Conservation (phyloP, 2,888 invertebrate species). For the Drosophila neoperkinsi region DNA sequence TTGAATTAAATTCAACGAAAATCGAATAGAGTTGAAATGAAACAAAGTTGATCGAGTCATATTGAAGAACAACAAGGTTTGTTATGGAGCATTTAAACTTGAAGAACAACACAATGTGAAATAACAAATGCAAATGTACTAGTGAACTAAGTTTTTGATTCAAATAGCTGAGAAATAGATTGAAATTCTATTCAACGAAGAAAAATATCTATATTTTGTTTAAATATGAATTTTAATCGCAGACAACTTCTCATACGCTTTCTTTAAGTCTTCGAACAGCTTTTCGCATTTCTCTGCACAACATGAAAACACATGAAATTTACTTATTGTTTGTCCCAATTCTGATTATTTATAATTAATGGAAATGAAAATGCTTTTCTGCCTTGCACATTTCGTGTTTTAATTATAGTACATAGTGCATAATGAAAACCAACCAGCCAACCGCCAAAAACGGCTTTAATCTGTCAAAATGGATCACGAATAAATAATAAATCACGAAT, state of each 20-base stretch:
- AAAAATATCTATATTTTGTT: neutral
- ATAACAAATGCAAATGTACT: neutral
- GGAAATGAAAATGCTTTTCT: slow-evolving; percentile 3
- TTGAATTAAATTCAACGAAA: slow-evolving; percentile 26
- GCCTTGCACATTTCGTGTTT: neutral
- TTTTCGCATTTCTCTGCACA: neutral
- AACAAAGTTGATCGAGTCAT: neutral
- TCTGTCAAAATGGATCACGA: neutral
- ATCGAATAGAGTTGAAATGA: slow-evolving; percentile 4
- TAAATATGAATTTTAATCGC: neutral
- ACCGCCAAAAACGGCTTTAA: neutral
- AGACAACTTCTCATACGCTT: neutral
- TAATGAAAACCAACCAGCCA: neutral
- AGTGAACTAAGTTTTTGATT: neutral
- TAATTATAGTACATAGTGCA: neutral
- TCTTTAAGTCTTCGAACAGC: neutral
- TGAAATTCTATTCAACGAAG: neutral
- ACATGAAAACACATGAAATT: neutral
- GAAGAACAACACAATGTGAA: neutral
- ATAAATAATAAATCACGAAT: neutral
- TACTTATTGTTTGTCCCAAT: neutral
- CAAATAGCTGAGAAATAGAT: neutral
- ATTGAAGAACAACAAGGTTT: neutral
- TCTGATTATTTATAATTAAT: slow-evolving; percentile 2
- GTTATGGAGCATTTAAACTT: neutral